Conservation (phyloP, 2,113 vertebrate genomes). For the Tautogolabrus adspersus region DNA sequence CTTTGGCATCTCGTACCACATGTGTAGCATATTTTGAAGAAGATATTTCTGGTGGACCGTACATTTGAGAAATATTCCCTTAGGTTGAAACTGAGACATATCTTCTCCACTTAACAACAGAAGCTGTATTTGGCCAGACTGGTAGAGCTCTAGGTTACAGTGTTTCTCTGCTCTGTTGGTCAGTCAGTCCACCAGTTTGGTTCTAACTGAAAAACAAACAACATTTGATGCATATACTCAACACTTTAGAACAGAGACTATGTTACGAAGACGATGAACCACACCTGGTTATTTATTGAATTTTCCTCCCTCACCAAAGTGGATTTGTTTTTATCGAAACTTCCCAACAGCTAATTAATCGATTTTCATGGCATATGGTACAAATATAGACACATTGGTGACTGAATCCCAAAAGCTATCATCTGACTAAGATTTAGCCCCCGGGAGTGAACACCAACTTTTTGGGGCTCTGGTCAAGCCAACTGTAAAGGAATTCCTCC, state of each 20-base stretch:
- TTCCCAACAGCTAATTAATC: too few species aligned
- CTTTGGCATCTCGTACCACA: slow-evolving; percentile 7
- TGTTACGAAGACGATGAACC: neutral
- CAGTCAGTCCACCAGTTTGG: neutral
- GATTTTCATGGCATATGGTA: neutral
- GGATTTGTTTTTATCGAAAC: too few species aligned
- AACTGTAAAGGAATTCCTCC: too few species aligned
- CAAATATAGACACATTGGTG: neutral
- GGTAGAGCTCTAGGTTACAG: neutral
- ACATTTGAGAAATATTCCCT: slow-evolving; percentile 2
- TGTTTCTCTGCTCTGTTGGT: neutral
- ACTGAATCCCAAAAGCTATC: too few species aligned
- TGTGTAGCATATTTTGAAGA: slow-evolving; percentile 9
- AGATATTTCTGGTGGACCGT: slow-evolving; percentile 11
- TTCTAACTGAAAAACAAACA: too few species aligned
- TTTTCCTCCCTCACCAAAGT: neutral
- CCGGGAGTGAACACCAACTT: too few species aligned
- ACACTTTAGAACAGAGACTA: too few species aligned
- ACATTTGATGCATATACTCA: too few species aligned
- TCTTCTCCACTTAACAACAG: neutral
- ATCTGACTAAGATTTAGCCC: too few species aligned
- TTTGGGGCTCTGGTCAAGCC: too few species aligned
- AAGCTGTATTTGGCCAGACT: neutral
- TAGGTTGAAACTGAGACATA: slow-evolving; percentile 4
- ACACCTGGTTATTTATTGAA: neutral